These are phyloP conservation scores for Drosophila putrida DNA, from an alignment of 2,888 invertebrate species.

Conservation along the genomic window DNA sequence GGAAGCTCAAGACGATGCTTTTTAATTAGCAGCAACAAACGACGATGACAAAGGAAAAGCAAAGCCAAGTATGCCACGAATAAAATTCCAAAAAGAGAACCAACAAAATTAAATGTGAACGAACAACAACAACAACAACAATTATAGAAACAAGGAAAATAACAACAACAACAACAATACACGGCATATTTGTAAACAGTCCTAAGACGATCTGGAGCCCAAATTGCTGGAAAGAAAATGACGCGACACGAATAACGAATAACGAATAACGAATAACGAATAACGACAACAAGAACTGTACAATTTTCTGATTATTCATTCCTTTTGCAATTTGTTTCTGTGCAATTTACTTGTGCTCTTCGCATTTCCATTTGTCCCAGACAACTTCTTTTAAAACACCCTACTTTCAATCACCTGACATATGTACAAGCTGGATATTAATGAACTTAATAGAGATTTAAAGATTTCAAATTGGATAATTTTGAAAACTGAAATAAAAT, in stretches of 20 bases:
- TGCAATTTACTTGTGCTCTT: slow-evolving; percentile 9
- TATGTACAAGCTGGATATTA: too few species aligned
- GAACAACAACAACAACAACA: slow-evolving; percentile 24
- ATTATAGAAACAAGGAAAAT: slow-evolving; percentile 16
- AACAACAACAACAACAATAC: slow-evolving; percentile 15
- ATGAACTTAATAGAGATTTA: neutral
- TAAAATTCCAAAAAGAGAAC: slow-evolving; percentile 22
- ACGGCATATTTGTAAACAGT: slow-evolving; percentile 53
- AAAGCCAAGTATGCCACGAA: slow-evolving; percentile 39
- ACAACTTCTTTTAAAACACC: slow-evolving; percentile 40
- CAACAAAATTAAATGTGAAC: slow-evolving; percentile 43
- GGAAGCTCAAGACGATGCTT: slow-evolving; percentile 50
- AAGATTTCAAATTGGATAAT: too few species aligned
- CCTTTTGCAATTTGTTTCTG: slow-evolving; percentile 5
- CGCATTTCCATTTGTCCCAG: slow-evolving; percentile 26
- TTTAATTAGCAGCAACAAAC: slow-evolving; percentile 75
- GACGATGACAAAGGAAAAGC: slow-evolving; percentile 49
- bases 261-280: too few species aligned
- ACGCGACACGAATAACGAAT: slow-evolving; percentile 56
- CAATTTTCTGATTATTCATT: slow-evolving; percentile 8
- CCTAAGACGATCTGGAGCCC: slow-evolving; percentile 45
- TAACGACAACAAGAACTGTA: slow-evolving; percentile 37
- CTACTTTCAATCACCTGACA: neutral
- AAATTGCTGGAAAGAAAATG: slow-evolving; percentile 68
- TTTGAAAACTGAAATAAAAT: too few species aligned